Percentiles rank a stretch among this genome's conserved stretches.
These are phyloP conservation scores for Chaetodon trifasciatus DNA, from an alignment of 2,797 vertebrate genomes.

Conservation along the genomic window DNA sequence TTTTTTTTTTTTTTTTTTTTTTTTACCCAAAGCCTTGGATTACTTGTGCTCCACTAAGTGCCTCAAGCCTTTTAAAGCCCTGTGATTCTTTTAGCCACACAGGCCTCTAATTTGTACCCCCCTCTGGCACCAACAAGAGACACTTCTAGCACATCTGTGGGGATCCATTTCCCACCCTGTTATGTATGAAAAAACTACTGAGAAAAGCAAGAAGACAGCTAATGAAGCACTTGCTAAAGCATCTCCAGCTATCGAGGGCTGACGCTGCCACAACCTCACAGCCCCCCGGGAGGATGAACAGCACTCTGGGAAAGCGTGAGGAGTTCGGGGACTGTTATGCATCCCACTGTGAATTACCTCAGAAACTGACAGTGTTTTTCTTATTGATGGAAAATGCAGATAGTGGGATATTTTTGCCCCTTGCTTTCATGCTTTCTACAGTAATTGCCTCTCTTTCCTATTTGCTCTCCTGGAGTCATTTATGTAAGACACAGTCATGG, in stretches of 20 bases:
- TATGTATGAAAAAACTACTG: slow-evolving; percentile 45
- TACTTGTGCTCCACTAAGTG: slow-evolving; percentile 47
- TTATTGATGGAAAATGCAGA: slow-evolving; percentile 48
- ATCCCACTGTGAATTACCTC: slow-evolving; percentile 38
- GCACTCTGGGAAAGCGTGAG: slow-evolving; percentile 54
- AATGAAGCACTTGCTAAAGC: slow-evolving; percentile 66
- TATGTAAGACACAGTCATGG: slow-evolving; percentile 39
- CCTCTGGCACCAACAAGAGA: slow-evolving; percentile 47
- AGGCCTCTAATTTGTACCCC: slow-evolving; percentile 58
- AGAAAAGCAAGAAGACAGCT: slow-evolving; percentile 53
- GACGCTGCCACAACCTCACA: slow-evolving; percentile 46
- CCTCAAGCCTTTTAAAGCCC: slow-evolving; percentile 58
- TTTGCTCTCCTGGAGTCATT: slow-evolving; percentile 55
- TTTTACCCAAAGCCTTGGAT: slow-evolving; percentile 46
- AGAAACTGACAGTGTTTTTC: slow-evolving; percentile 39
- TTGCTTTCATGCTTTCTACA: slow-evolving; percentile 35
- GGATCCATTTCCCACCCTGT: slow-evolving; percentile 60
- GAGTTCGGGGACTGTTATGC: slow-evolving; percentile 40
- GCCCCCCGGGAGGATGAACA: slow-evolving; percentile 49
- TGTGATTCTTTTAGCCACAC: slow-evolving; percentile 51
- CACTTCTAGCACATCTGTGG: slow-evolving; percentile 48
- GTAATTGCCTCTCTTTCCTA: slow-evolving; percentile 53
- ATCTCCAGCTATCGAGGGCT: slow-evolving; percentile 46
- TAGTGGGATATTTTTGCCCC: slow-evolving; percentile 25
- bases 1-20: slow-evolving; percentile 12